A percentile compares a stretch with the other conserved stretches of the same genome.
Conservation (phyloP, 2,113 vertebrate species). For the Oryzias curvinotus region DNA sequence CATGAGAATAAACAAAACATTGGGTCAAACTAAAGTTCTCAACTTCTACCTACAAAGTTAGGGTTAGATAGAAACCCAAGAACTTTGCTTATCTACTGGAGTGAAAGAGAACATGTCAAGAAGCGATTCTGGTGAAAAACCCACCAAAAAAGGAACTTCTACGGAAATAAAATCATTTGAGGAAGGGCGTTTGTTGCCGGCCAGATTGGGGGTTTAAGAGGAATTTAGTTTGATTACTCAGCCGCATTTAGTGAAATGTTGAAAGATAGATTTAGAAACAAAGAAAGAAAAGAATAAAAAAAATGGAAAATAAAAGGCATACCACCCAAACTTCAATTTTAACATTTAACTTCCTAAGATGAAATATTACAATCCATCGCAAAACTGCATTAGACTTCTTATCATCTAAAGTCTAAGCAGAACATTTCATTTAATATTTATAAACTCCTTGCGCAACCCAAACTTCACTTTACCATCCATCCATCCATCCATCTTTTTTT, state of each 20-base stretch:
- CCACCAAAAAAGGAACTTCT: too few species aligned
- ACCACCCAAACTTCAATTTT: neutral
- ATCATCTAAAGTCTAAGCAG: too few species aligned
- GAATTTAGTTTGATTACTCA: constrained; percentile 40
- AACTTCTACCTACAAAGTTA: constrained; percentile 1
- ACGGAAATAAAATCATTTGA: constrained; percentile 10
- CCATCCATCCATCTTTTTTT: too few species aligned
- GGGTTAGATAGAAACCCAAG: too few species aligned
- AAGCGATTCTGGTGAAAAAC: too few species aligned
- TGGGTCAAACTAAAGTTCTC: neutral
- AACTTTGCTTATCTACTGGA: too few species aligned
- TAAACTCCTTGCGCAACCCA: too few species aligned
- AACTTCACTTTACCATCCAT: too few species aligned
- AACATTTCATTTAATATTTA: too few species aligned
- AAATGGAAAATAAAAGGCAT: neutral
- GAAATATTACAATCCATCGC: too few species aligned
- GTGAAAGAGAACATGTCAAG: too few species aligned
- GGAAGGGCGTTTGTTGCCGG: constrained; percentile 18
- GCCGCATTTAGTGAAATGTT: constrained; percentile 11
- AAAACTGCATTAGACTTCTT: too few species aligned
- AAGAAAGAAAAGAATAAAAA: neutral
- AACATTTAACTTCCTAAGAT: neutral
- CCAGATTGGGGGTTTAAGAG: constrained; percentile 29
- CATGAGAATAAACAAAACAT: neutral
- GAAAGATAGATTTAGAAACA: constrained; percentile 1